Percentiles rank a stretch among this genome's conserved stretches.
phyloP scores from a whole-genome alignment of 2,797 vertebrate species.

The Megalops cyprinoides region DNA sequence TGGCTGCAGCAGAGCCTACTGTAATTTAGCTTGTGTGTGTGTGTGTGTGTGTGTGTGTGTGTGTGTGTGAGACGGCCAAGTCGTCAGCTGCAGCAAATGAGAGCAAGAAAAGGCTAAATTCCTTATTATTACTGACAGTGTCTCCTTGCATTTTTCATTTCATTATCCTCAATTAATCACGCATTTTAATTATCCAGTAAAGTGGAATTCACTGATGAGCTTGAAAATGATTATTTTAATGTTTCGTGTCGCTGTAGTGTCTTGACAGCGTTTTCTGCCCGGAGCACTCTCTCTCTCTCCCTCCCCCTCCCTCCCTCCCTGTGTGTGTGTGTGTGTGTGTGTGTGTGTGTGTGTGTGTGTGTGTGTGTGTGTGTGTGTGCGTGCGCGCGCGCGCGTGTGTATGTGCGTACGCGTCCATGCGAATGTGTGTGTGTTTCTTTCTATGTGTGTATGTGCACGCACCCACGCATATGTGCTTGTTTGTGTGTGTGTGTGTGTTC shows the following conservation, averaged over 20 bases:
- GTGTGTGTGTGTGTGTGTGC: no score
- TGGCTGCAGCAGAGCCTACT: conserved; percentile 47
- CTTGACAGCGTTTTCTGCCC: conserved; percentile 64
- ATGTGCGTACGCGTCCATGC: neutral
- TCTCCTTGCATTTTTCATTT: conserved; percentile 67
- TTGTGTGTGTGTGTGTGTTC: conserved; percentile 51
- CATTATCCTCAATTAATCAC: conserved; percentile 74
- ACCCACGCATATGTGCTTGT: neutral
- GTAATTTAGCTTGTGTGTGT: conserved; percentile 49
- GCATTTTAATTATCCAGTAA: conserved; percentile 72
- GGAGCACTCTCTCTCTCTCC: conserved; percentile 60
- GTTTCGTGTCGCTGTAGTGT: conserved; percentile 62
- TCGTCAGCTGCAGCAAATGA: conserved; percentile 49
- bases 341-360: conserved; percentile 41
- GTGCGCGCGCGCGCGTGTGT: no score
- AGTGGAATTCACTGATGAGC: conserved; percentile 66
- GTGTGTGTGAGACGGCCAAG: conserved; percentile 35
- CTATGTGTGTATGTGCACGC: neutral
- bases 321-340: conserved; percentile 29
- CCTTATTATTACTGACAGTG: conserved; percentile 60
- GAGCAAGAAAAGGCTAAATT: conserved; percentile 50
- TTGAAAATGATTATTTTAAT: conserved; percentile 74
- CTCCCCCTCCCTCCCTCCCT: conserved; percentile 28
- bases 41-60: conserved; percentile 34
- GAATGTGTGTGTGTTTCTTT: no score